Conservation (phyloP, 2,113 vertebrate species). For the Rafetus swinhoei region DNA sequence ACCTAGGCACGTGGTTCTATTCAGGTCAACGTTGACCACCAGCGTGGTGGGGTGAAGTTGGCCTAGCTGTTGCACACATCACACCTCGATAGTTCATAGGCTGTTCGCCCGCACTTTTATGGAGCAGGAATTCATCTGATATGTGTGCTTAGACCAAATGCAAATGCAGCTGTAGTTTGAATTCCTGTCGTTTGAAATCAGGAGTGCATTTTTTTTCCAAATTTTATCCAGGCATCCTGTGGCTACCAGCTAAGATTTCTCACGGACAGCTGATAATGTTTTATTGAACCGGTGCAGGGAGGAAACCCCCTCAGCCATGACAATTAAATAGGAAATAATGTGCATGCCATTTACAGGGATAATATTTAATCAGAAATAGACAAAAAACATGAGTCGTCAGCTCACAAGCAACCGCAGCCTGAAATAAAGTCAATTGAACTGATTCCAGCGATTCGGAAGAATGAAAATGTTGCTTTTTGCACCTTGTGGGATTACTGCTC, state of each 20-base stretch:
- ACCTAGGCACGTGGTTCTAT: neutral
- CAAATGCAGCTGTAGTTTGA: neutral
- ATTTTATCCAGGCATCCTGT: neutral
- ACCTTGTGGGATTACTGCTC: neutral
- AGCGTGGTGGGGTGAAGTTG: constrained; percentile 25
- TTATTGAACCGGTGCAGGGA: constrained; percentile 59
- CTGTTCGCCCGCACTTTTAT: constrained; percentile 11
- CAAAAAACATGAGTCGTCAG: constrained; percentile 62
- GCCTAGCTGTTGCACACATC: neutral
- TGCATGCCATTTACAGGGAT: constrained; percentile 53
- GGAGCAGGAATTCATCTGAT: neutral
- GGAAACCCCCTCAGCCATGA: constrained; percentile 56
- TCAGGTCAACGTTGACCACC: constrained; percentile 8
- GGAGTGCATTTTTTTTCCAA: neutral
- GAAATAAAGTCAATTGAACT: constrained; percentile 65
- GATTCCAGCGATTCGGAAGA: constrained; percentile 57
- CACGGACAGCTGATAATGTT: neutral
- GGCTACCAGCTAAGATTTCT: constrained; percentile 38
- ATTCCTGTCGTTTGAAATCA: neutral
- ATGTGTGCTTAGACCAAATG: neutral
- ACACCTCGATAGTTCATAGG: neutral
- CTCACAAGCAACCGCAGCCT: constrained; percentile 56
- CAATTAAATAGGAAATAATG: constrained; percentile 62
- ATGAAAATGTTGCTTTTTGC: constrained; percentile 25
- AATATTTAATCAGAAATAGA: constrained; percentile 73